These are phyloP conservation scores for Aldrovandia affinis DNA, from an alignment of 2,797 vertebrate genomes.

Conservation along the genomic window DNA sequence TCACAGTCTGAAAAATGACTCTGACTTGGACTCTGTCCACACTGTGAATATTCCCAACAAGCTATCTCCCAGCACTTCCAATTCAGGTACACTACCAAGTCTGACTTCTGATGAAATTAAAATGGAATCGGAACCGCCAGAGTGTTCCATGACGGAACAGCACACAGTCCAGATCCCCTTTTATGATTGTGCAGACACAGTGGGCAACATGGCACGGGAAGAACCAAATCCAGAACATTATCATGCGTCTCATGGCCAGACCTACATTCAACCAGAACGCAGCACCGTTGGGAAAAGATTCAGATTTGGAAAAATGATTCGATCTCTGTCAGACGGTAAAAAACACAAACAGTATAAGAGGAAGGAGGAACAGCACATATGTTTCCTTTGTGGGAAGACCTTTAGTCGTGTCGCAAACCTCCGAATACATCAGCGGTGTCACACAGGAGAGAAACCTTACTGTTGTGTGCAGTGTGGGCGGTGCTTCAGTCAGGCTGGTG, in stretches of 20 bases:
- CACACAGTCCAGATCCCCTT: not conserved
- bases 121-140: constrained; percentile 37
- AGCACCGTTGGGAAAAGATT: constrained; percentile 23
- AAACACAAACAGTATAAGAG: constrained; percentile 50
- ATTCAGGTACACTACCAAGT: not conserved
- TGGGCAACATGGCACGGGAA: not conserved
- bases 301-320: not conserved
- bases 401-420: constrained; percentile 64
- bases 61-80: not conserved
- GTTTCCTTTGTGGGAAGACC: constrained; percentile 63
- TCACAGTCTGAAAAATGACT: constrained; percentile 5
- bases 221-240: not conserved
- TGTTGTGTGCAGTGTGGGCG: constrained; percentile 67
- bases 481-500: constrained; percentile 66
- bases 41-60: not conserved
- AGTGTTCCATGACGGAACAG: constrained; percentile 3
- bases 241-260: not conserved
- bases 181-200: not conserved
- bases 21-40: not conserved
- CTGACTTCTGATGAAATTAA: constrained; percentile 35
- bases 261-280: constrained; percentile 18
- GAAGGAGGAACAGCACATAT: constrained; percentile 52
- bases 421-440: constrained; percentile 67
- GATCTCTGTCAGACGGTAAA: constrained; percentile 37
- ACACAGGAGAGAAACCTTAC: constrained; percentile 68